Conservation (phyloP, 1,140 invertebrate genomes). For the Meloidogyne chitwoodi region DNA sequence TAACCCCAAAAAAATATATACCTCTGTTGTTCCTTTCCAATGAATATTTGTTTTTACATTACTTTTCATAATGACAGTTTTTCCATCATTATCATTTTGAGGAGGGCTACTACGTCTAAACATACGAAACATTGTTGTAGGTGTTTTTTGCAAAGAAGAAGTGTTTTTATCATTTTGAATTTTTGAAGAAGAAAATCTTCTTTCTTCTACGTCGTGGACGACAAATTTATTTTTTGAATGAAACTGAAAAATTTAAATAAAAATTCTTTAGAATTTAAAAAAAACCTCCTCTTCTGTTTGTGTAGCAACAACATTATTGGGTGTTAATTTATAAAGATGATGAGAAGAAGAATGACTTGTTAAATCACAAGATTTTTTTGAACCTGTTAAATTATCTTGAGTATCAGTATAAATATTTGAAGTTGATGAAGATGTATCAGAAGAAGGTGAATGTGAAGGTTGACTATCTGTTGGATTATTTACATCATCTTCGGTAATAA, state of each 20-base stretch:
- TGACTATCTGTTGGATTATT: not conserved
- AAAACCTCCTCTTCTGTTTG: not conserved
- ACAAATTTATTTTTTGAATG: no score
- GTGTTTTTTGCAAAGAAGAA: not conserved
- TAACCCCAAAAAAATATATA: no score
- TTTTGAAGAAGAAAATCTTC: not conserved
- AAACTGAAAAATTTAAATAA: no score
- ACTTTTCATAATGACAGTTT: not conserved
- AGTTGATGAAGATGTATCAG: not conserved
- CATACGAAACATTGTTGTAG: not conserved
- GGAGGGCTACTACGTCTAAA: not conserved
- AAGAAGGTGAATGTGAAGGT: not conserved
- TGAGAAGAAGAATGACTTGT: not conserved
- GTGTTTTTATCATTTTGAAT: not conserved
- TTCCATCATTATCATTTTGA: not conserved
- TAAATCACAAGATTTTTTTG: not conserved
- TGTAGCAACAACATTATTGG: no score
- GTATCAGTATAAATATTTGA: not conserved
- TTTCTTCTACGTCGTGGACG: no score
- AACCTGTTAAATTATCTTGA: not conserved
- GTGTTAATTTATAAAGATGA: no score
- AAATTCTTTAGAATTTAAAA: no score
- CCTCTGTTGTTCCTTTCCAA: not conserved
- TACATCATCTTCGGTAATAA: no score
- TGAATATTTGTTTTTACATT: not conserved